These are phyloP conservation scores for Chrysaora quinquecirrha DNA, from an alignment of 30 jellyfish, hydroid and myxozoan genomes.

Conservation along the genomic window DNA sequence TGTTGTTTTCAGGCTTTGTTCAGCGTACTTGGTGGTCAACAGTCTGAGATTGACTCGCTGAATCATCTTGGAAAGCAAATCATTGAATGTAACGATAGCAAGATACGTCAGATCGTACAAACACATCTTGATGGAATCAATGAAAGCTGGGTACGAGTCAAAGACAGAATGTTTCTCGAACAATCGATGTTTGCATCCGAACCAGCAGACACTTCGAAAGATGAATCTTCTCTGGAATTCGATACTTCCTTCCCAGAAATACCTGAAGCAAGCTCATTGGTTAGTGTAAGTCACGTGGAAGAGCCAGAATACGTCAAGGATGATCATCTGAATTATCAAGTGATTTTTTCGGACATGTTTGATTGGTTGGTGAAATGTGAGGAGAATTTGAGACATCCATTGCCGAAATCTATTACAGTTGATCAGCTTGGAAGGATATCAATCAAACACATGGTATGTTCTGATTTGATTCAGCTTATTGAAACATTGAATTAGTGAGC, in stretches of 20 bases:
- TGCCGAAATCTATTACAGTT: slow-evolving; percentile 8
- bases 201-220: neutral
- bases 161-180: slow-evolving; percentile 54
- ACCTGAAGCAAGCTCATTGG: neutral
- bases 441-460: slow-evolving; percentile 21
- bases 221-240: neutral
- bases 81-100: slow-evolving; percentile 57
- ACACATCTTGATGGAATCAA: slow-evolving; percentile 78
- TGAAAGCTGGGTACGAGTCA: slow-evolving; percentile 72
- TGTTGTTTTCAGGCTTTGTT: slow-evolving; percentile 64
- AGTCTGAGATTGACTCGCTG: slow-evolving; percentile 81
- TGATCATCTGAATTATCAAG: slow-evolving; percentile 73
- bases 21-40: slow-evolving; percentile 83
- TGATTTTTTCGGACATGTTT: slow-evolving; percentile 74
- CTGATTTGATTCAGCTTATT: neutral
- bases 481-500: no score
- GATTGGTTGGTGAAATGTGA: slow-evolving; percentile 82
- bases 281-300: neutral
- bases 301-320: slow-evolving; percentile 48
- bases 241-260: neutral
- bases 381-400: slow-evolving; percentile 28
- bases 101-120: slow-evolving; percentile 69
- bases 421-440: slow-evolving; percentile 19
- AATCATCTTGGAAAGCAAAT: slow-evolving; percentile 84
- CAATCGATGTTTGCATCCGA: slow-evolving; percentile 25